These are phyloP conservation scores for Platanista minor DNA, from an alignment of 2,113 vertebrate species.

Conservation along the genomic window DNA sequence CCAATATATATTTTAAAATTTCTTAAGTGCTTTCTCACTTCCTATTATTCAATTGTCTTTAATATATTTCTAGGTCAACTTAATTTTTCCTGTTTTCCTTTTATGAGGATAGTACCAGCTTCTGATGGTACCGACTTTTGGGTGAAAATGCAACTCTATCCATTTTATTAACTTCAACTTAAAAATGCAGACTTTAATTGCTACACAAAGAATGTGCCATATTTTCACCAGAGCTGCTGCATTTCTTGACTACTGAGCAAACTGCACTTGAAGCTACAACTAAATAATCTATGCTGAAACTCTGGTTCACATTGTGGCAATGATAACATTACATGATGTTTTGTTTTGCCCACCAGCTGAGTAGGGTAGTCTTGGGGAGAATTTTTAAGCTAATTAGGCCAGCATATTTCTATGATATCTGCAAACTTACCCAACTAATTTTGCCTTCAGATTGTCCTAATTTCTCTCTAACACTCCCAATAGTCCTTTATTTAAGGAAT, in stretches of 20 bases:
- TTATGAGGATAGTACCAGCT: background rate
- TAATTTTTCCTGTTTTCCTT: background rate
- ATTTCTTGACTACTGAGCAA: conserved; percentile 7
- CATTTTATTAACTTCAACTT: background rate
- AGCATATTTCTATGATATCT: background rate
- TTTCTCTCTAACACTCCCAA: background rate
- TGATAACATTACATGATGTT: background rate
- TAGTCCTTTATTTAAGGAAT: background rate
- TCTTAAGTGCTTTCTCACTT: background rate
- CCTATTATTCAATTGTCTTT: background rate
- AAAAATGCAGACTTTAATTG: background rate
- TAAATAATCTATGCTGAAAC: background rate
- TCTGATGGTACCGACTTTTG: background rate
- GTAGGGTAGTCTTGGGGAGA: background rate
- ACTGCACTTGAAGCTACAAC: background rate
- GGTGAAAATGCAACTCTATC: background rate
- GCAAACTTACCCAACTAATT: background rate
- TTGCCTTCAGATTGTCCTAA: background rate
- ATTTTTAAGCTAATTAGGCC: background rate
- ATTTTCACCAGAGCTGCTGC: background rate
- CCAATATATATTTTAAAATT: background rate
- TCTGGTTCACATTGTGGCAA: background rate
- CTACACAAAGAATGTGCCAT: background rate
- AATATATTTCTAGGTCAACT: background rate
- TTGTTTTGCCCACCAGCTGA: background rate